phyloP scores from a whole-genome alignment of 2,888 invertebrate species.

The Eurytoma californica region DNA sequence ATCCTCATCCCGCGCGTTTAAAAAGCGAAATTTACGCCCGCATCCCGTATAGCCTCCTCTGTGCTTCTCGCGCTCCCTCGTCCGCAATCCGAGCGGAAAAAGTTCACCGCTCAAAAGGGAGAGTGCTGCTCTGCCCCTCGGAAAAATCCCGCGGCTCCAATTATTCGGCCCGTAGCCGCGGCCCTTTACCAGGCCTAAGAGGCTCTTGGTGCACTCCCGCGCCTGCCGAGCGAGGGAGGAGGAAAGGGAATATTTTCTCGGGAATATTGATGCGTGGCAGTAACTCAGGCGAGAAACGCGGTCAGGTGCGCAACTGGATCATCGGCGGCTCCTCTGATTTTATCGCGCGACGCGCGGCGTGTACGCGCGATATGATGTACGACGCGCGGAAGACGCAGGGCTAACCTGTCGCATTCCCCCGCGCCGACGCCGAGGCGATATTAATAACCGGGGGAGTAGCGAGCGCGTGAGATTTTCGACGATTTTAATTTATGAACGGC shows the following conservation, averaged over 20 bases:
- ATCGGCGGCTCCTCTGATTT: constrained; percentile 55
- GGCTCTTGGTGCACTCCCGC: neutral
- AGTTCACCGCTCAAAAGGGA: neutral
- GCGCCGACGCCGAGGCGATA: neutral
- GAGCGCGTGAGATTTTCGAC: constrained; percentile 13
- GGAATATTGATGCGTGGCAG: constrained; percentile 65
- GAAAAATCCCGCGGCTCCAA: constrained; percentile 36
- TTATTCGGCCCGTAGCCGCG: constrained; percentile 42
- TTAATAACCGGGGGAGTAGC: constrained; percentile 1
- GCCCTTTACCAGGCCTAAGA: constrained; percentile 50
- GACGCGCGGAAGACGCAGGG: constrained; percentile 1
- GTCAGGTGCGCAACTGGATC: constrained; percentile 72
- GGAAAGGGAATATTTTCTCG: too few relatives aligned
- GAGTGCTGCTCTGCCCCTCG: constrained; percentile 1
- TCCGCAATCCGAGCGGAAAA: neutral
- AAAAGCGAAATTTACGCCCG: constrained; percentile 50
- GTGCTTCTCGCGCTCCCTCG: neutral
- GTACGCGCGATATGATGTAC: constrained; percentile 29
- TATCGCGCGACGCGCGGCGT: constrained; percentile 45
- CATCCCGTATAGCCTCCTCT: neutral
- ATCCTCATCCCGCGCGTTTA: constrained; percentile 1
- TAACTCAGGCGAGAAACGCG: constrained; percentile 68
- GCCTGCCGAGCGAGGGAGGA: constrained; percentile 26
- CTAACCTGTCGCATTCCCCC: constrained; percentile 11
- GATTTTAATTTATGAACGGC: constrained; percentile 18